Evolutionary conservation across 2,797 vertebrate species (phyloP).

Genomic region (Macrochelys suwanniensis): DNA sequence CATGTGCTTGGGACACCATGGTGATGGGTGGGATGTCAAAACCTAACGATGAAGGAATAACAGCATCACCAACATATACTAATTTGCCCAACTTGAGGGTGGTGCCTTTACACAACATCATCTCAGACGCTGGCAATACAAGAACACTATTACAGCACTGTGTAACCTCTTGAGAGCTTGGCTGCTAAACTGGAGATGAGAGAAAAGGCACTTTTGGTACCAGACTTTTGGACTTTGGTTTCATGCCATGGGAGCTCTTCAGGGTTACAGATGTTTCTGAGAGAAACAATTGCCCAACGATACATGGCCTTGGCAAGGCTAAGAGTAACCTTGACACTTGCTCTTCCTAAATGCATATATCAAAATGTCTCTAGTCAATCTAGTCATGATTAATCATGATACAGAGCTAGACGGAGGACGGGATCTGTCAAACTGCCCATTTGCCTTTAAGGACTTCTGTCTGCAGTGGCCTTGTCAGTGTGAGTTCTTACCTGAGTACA

Average conservation of each 20-base stretch:
- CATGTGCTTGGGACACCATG: not conserved
- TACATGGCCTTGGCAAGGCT: not conserved
- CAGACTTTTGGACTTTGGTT: not conserved
- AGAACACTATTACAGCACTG: not conserved
- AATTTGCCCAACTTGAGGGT: not conserved
- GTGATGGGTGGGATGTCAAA: not conserved
- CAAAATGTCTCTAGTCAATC: not conserved
- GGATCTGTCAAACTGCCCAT: not conserved
- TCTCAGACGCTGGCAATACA: fast-evolving
- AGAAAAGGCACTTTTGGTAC: not conserved
- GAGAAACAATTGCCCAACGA: not conserved
- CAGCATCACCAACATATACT: not conserved
- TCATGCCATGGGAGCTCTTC: not conserved
- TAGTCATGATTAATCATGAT: not conserved
- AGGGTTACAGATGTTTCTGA: not conserved
- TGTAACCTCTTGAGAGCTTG: not conserved
- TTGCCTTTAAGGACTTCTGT: not conserved
- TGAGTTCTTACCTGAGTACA: not conserved
- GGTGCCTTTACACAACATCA: not conserved
- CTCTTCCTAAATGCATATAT: not conserved
- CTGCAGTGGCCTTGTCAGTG: not conserved
- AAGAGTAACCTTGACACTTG: not conserved
- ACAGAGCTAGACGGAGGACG: not conserved
- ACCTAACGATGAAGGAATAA: not conserved
- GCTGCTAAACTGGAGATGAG: not conserved